A percentile compares a stretch with the other conserved stretches of the same genome.
phyloP scores from a whole-genome alignment of 2,888 invertebrate species.

The Mimachlamys varia region DNA sequence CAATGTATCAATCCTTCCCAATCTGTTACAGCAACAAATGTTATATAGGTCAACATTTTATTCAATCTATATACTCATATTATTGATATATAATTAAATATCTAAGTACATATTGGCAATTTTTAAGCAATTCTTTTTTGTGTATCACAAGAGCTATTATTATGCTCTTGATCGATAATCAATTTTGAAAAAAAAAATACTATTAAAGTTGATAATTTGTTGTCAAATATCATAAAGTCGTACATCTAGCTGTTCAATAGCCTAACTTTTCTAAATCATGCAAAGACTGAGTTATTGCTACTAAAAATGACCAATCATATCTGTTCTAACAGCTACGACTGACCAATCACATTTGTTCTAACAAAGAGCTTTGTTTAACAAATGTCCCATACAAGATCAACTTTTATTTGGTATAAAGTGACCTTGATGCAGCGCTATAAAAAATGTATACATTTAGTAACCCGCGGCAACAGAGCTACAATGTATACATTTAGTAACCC shows the following conservation, averaged over 20 bases:
- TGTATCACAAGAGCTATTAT: no score
- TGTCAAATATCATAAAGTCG: not conserved
- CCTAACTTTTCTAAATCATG: slow-evolving; percentile 21
- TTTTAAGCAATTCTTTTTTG: not conserved
- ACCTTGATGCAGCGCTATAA: not conserved
- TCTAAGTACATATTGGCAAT: not conserved
- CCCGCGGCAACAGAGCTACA: no score
- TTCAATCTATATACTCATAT: not conserved
- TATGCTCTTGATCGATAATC: no score
- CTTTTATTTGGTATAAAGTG: not conserved
- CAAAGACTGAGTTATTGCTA: not conserved
- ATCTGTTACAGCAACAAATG: not conserved
- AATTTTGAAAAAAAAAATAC: not conserved
- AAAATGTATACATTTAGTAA: no score
- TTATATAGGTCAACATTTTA: not conserved
- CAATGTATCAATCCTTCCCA: not conserved
- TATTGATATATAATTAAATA: not conserved
- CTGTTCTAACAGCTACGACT: slow-evolving; percentile 25
- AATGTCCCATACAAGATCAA: not conserved
- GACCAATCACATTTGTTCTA: slow-evolving; percentile 21
- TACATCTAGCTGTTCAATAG: not conserved
- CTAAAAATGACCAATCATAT: slow-evolving; percentile 25
- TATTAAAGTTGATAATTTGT: not conserved
- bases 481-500: no score
- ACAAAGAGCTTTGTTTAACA: slow-evolving; percentile 12